Base-by-base conservation (phyloP, 2,113 vertebrate genomes). In the Psephotus haematonotus region DNA sequence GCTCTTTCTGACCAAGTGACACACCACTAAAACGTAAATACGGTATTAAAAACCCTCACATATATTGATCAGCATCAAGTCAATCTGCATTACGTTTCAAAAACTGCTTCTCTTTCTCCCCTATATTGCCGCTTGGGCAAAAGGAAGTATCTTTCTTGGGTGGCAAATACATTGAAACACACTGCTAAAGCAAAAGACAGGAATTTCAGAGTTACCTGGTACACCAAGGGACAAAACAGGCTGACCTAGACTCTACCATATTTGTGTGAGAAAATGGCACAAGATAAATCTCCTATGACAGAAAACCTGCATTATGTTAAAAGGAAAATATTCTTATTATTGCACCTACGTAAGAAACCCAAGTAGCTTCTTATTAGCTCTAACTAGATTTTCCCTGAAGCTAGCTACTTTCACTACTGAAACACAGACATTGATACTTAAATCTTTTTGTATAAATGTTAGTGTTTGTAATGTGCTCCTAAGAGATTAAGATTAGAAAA, bases 331-430 rank as follows among this genome's bases (percentile, higher is more conserved):
- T 82, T 92, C 31, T 47, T 82, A 72, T 71, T 31, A 50, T 9
- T 39, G 44, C 23, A 63, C 31, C 43, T 90, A 91, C 2, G 1
- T 52, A 88, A 88, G 86, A 75, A 75, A 75, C 33, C 64, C 9
- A 59, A 95, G 78, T 53, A 96, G 97, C 94, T 96, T 95, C 94
- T 70, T 60, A 95, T 82, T 83, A 95, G 82, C 90, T 95, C 69
- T 97, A 97, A 98, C 93, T 29, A 97, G 72, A 95, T 80, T 97
- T 95, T 95, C 95, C 96, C 95, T 88, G 95, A 97, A 97, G 88
- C 86, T 76, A 96, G 96, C 81, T 92, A 92, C 96, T 97, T 96
- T 95, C 94, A 94, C 84, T 68, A 81, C 39, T 50, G 55, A 95
- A 97, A 96, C 74, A 92, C 76, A 90, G 84, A 96, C 92, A 95